phyloP scores from a whole-genome alignment of 64 coral and sea anemone species.

The Actinia equina region DNA sequence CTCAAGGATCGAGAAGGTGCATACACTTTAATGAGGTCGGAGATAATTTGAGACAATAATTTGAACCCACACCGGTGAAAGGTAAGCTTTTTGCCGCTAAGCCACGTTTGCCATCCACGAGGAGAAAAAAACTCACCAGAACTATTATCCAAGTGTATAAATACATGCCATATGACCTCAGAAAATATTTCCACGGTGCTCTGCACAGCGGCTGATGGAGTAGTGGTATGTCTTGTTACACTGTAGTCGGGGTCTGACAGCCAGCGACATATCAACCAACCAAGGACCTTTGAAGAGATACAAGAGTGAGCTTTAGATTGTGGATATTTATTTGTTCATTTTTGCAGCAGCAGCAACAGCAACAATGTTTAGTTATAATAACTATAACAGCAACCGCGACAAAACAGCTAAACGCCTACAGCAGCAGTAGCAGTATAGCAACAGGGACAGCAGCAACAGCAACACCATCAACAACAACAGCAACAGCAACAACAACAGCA shows the following conservation, averaged over 20 bases:
- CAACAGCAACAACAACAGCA: background rate
- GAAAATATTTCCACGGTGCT: constrained; percentile 41
- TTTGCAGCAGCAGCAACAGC: background rate
- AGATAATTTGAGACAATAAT: too few relatives aligned
- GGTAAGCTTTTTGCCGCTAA: too few relatives aligned
- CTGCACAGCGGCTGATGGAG: constrained; percentile 16
- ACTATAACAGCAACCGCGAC: background rate
- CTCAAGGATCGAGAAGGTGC: too few relatives aligned
- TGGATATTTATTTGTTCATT: background rate
- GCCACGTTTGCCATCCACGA: background rate
- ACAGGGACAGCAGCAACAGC: background rate
- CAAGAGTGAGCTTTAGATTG: background rate
- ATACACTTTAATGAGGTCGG: too few relatives aligned
- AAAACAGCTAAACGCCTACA: background rate
- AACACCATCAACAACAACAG: background rate
- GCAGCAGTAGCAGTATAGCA: background rate
- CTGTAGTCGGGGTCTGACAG: constrained; percentile 39
- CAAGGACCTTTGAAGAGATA: constrained; percentile 33
- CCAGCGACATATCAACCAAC: constrained; percentile 58
- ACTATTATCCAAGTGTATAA: constrained; percentile 27
- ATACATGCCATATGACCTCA: constrained; percentile 56
- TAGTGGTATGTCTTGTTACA: background rate
- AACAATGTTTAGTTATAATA: background rate
- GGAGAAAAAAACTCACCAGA: constrained; percentile 9
- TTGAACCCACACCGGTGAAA: too few relatives aligned